Evolutionary conservation across 2,797 vertebrate genomes (phyloP).

Genomic region (Myotis findleyi): DNA sequence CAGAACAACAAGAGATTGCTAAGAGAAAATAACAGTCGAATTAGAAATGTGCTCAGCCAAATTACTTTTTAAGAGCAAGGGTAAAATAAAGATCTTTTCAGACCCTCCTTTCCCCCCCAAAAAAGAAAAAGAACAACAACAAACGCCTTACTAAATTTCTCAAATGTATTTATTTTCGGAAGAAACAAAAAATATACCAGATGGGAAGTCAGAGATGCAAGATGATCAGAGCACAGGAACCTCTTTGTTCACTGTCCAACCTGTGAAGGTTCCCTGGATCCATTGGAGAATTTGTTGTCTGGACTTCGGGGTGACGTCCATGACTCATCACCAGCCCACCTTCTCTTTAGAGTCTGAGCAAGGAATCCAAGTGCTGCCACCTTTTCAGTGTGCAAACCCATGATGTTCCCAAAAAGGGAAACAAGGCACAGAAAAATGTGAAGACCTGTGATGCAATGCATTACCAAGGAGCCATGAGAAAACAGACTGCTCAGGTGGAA

Average conservation of each 20-base stretch:
- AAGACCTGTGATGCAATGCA: fast-evolving
- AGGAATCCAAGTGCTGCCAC: background rate
- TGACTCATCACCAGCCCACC: background rate
- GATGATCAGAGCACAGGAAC: background rate
- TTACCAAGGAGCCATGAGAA: background rate
- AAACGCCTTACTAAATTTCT: too few relatives aligned
- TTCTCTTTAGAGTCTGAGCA: background rate
- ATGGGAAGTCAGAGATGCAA: background rate
- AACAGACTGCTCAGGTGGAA: background rate
- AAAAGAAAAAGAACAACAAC: background rate
- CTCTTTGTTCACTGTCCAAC: background rate
- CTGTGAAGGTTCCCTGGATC: background rate
- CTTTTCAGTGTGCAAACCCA: background rate
- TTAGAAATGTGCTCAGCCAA: background rate
- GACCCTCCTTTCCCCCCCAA: background rate
- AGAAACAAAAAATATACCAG: background rate
- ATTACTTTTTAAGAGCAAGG: background rate
- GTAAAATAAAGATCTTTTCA: conserved; percentile 19
- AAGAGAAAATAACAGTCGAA: background rate
- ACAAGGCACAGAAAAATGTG: background rate
- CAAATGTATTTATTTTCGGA: background rate
- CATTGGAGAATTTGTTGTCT: background rate
- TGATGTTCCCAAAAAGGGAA: background rate
- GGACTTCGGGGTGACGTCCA: background rate
- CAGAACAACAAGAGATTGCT: background rate